phyloP scores from a whole-genome alignment of 2,797 vertebrate species.

The Benthosema pterotum region DNA sequence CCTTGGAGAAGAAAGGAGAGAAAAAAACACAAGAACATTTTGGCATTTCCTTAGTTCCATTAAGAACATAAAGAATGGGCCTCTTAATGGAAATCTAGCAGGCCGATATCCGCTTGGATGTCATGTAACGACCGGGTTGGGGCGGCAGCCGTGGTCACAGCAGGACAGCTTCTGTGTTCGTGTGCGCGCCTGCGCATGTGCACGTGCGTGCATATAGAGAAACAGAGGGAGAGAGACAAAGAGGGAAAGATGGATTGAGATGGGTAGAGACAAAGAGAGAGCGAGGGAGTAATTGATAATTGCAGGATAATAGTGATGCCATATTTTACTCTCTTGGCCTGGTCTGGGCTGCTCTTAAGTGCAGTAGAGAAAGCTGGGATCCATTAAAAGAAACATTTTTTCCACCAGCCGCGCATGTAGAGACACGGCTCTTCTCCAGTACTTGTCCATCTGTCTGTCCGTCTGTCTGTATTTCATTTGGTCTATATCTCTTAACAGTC shows the following conservation, averaged over 20 bases:
- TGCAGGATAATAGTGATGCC: constrained; percentile 62
- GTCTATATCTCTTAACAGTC: background rate
- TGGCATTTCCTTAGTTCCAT: constrained; percentile 49
- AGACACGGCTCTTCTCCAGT: constrained; percentile 68
- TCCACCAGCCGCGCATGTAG: constrained; percentile 73
- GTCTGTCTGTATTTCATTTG: constrained; percentile 38
- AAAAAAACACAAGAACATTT: constrained; percentile 24
- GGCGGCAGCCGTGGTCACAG: background rate
- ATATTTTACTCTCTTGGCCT: constrained; percentile 71
- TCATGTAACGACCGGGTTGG: constrained; percentile 20
- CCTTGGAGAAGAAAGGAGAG: constrained; percentile 34
- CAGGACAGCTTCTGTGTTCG: constrained; percentile 19
- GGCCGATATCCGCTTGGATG: constrained; percentile 41
- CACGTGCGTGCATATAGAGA: no score
- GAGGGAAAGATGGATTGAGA: constrained; percentile 2
- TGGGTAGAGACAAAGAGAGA: constrained; percentile 17
- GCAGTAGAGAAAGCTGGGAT: constrained; percentile 73
- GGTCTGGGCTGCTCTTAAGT: constrained; percentile 53
- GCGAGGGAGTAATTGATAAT: constrained; percentile 66
- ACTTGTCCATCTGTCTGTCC: constrained; percentile 42
- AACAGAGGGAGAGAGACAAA: background rate
- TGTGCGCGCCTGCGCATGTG: constrained; percentile 1
- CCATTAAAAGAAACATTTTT: constrained; percentile 78
- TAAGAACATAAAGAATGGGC: constrained; percentile 41
- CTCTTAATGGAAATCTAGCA: constrained; percentile 43